Base-by-base conservation (phyloP, 1,140 invertebrate species). In the Listronotus bonariensis region DNA sequence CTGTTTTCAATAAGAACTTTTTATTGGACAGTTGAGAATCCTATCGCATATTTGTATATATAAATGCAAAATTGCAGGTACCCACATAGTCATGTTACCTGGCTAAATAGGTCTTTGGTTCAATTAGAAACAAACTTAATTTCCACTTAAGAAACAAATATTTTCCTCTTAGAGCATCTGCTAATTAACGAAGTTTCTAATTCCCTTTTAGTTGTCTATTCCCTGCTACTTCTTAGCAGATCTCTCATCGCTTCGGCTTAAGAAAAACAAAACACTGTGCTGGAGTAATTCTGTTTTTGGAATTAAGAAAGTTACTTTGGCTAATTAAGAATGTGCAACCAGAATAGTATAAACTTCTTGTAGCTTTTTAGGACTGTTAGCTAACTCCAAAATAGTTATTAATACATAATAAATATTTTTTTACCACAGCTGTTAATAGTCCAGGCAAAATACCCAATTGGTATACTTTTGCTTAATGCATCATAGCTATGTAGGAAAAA, bases 201-300 rank as follows among this genome's bases (percentile, higher is more conserved):
- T 42, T 55, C 53, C 53, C 53, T 42, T 55, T 55, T 55, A 42
- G 36, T 55, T 55, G 53, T 42, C 53, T 55, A 41, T 42, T 55
- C 26, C n/a, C 20, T 34, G 15, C 11, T 36, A 36, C 34, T 52
- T 14, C 49, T 52, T 52, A 52, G 32, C 11, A 31, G 31, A 52
- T 52, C 49, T 52, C 49, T n/a, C 31, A 52, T 14, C 49, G 51
- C 51, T 53, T 53, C n/a, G 6, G 32, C 51, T 53, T 18, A 36
- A 36, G 51, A 53, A 53, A 53, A 53, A 53, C 51, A 53, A 53
- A 53, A 31, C 51, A 36, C 32, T 38, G 4, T 36, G 51, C 32
- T 14, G 17, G 32, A 34, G 36, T n/a, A 53, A 53, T 38, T 53
- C 17, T 53, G 31, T 38, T 53, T 38, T 17, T 15, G 14, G 51